A percentile compares a stretch with the other conserved stretches of the same genome.
These are phyloP conservation scores for Hypotaenidia okinawae DNA, from an alignment of 2,797 vertebrate species.

Conservation along the genomic window DNA sequence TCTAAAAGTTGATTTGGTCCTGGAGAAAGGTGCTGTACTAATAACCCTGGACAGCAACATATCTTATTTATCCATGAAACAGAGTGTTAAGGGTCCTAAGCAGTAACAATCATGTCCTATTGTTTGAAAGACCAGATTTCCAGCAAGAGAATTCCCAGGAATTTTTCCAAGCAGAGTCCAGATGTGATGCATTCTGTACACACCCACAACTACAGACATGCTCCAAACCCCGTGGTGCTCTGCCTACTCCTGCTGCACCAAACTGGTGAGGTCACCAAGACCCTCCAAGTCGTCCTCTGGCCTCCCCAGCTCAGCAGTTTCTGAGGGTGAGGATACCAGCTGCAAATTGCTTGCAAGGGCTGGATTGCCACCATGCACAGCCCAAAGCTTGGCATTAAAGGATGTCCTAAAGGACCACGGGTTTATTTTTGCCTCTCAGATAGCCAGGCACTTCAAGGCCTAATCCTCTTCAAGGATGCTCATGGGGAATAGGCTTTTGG, in stretches of 20 bases:
- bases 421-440: neutral
- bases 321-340: neutral
- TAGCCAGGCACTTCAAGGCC: neutral
- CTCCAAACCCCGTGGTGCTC: neutral
- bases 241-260: neutral
- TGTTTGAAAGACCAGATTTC: neutral
- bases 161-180: neutral
- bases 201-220: rapidly evolving
- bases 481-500: neutral
- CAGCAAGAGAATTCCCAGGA: neutral
- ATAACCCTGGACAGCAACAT: neutral
- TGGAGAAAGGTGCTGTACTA: neutral
- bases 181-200: rapidly evolving
- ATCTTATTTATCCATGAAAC: neutral
- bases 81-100: neutral
- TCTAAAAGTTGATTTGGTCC: neutral
- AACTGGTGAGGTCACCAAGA: neutral
- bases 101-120: neutral
- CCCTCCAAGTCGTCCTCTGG: neutral
- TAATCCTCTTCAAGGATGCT: neutral
- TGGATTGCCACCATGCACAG: neutral
- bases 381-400: neutral
- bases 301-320: neutral
- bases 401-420: rapidly evolving
- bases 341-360: conserved; percentile 16